Evolutionary conservation across 2,888 invertebrate genomes (phyloP), one percentile per base, ranked within the genome.

Genomic region (Leptinotarsa tumamoca): DNA sequence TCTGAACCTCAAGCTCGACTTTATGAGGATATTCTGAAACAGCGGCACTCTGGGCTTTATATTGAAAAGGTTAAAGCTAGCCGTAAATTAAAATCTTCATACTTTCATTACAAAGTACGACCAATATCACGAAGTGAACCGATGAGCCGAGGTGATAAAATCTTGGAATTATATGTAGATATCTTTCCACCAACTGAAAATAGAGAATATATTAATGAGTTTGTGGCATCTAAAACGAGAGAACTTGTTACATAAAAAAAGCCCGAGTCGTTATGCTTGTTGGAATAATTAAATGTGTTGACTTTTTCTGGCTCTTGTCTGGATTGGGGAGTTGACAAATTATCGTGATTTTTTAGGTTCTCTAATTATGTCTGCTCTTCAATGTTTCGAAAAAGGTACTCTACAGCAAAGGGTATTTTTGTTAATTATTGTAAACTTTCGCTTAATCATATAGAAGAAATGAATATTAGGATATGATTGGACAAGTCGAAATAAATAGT

Each of bases 21-120:
- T 86, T 85, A 85, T 81, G 85, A 82, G 82, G 80, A 81, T 81
- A 82, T 85, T 84, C 85, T 85, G 85, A 86, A 85, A 82, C 82
- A 79, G 82, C 82, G 82, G 84, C 84, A 82, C 84, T 84, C 82
- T 84, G 83, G 82, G 84, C 83, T 85, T 85, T 84, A 85, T 85
- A 70, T 49, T 21, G 49, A 58, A 70, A 23, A 70, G 54, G 43
- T 49, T 70, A 72, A 79, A 76, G 83, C 81, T 82, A 83, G 83
- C 81, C 83, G 80, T 86, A 86, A 74, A 86, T 86, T 86, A 83
- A 83, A 85, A 84, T 84, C 84, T 84, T 83, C 84, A 84, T 83
- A 77, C 81, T 80, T 79, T 77, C 80, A 79, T 82, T 83, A 84
- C 82, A 82, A 82, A 83, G 82, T 83, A 52, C 43, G 43, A 43